A percentile compares a stretch with the other conserved stretches of the same genome.
These are phyloP conservation scores for Hypanus sabinus DNA, from an alignment of 2,113 vertebrate genomes.

Conservation along the genomic window DNA sequence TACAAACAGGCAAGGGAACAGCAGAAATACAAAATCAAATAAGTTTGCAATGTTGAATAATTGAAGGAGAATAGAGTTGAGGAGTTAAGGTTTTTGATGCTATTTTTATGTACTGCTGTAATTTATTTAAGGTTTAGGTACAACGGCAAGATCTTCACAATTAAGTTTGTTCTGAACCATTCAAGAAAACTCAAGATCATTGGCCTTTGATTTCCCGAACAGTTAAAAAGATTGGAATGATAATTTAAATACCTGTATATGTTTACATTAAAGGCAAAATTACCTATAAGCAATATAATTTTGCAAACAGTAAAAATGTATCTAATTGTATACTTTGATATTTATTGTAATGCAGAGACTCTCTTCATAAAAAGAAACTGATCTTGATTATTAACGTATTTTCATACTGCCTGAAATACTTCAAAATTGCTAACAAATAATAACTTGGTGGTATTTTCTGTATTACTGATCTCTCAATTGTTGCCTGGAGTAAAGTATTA, in stretches of 20 bases:
- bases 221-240: neutral
- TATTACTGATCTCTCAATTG: neutral
- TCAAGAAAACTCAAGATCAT: neutral
- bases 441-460: neutral
- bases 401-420: neutral
- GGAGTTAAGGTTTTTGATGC: neutral
- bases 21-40: neutral
- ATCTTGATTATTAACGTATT: neutral
- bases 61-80: neutral
- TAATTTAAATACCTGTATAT: neutral
- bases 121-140: neutral
- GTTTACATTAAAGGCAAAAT: neutral
- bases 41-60: neutral
- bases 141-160: neutral
- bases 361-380: neutral
- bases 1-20: too few species aligned
- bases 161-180: neutral
- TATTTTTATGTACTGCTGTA: neutral
- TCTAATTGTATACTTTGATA: neutral
- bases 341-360: neutral
- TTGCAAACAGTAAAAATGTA: neutral
- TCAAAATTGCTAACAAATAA: neutral
- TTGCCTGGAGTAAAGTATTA: slow-evolving; percentile 27
- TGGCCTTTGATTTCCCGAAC: neutral
- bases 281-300: neutral